phyloP scores from a whole-genome alignment of 2,797 vertebrate genomes.

The Poeciliopsis paucimaculata region DNA sequence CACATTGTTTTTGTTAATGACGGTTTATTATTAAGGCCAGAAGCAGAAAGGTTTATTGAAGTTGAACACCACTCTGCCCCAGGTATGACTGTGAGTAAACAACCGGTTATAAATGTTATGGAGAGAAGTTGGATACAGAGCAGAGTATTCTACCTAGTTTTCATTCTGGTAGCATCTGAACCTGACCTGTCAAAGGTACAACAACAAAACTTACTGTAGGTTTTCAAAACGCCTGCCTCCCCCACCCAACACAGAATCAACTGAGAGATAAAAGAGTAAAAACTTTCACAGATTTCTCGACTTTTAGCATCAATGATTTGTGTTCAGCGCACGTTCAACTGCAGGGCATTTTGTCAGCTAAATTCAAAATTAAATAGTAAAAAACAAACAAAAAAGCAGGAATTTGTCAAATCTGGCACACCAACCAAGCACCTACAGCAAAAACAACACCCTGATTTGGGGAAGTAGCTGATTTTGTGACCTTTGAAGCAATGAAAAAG shows the following conservation, averaged over 20 bases:
- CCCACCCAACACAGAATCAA: conserved; percentile 6
- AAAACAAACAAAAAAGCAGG: not conserved
- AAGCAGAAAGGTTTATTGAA: conserved; percentile 6
- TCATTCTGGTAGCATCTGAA: conserved; percentile 76
- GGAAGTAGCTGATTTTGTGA: not conserved
- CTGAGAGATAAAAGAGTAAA: not conserved
- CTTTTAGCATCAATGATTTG: not conserved
- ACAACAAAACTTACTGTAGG: conserved; percentile 71
- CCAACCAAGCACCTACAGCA: not conserved
- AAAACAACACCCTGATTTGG: not conserved
- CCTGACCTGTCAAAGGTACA: conserved; percentile 80
- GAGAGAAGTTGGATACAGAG: conserved; percentile 52
- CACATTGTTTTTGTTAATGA: conserved; percentile 1
- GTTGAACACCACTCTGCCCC: conserved; percentile 56
- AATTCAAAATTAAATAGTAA: not conserved
- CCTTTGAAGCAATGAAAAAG: not conserved
- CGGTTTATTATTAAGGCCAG: conserved; percentile 13
- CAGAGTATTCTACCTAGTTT: conserved; percentile 76
- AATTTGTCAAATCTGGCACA: not conserved
- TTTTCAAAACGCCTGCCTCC: conserved; percentile 13
- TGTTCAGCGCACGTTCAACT: not conserved
- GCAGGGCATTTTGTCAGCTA: not conserved
- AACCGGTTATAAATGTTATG: conserved; percentile 60
- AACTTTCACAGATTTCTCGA: not conserved
- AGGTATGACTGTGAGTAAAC: conserved; percentile 46